A percentile compares a stretch with the other conserved stretches of the same genome.
Evolutionary conservation across 2,797 vertebrate genomes (phyloP).

Genomic region (Cryptoblepharus egeriae): DNA sequence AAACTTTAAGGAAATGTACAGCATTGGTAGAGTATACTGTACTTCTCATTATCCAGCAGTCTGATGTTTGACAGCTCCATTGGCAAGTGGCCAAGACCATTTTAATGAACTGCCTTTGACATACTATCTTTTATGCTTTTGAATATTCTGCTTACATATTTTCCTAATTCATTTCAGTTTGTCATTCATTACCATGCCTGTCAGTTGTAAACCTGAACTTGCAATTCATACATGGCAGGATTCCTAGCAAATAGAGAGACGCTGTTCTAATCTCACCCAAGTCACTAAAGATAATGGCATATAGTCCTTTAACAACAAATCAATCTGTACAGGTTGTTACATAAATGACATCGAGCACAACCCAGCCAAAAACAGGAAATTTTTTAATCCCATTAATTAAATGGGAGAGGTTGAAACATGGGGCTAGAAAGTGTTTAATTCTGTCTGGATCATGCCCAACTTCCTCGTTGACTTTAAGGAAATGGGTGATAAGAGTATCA

Average conservation of each 20-base stretch:
- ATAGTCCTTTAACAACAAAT: too few species aligned
- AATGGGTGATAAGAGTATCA: neutral
- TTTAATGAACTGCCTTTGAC: neutral
- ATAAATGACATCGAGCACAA: neutral
- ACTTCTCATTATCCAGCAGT: neutral
- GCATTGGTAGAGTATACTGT: neutral
- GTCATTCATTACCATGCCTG: neutral
- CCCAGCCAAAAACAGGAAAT: neutral
- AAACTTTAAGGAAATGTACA: neutral
- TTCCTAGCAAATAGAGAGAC: neutral
- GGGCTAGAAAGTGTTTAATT: neutral
- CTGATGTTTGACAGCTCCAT: neutral
- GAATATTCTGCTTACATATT: neutral
- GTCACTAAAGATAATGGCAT: neutral
- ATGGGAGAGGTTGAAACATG: neutral
- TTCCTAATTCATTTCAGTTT: too few species aligned
- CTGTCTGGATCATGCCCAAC: neutral
- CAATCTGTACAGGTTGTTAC: too few species aligned
- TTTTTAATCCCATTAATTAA: neutral
- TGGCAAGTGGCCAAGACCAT: neutral
- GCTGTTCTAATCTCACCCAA: neutral
- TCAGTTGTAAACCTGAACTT: neutral
- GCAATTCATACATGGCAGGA: neutral
- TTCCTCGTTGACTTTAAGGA: neutral
- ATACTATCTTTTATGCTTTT: neutral